Percentiles rank a stretch among this genome's conserved stretches.
These are phyloP conservation scores for Caenorhabditis panamensis DNA, from an alignment of 2,888 invertebrate species.

Conservation along the genomic window DNA sequence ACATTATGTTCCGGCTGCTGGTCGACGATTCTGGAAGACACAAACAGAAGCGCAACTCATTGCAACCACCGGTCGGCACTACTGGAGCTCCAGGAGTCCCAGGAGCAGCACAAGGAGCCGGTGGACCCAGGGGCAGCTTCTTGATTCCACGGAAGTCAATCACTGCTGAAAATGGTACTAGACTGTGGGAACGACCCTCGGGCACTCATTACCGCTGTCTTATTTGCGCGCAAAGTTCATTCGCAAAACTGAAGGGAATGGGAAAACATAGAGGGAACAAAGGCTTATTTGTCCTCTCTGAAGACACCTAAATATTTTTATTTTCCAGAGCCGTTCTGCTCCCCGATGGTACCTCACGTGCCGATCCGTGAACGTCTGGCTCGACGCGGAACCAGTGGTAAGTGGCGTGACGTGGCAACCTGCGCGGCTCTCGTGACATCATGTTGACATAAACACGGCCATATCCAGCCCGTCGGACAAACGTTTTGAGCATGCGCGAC, in stretches of 20 bases:
- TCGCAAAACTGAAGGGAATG: neutral
- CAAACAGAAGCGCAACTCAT: conserved; percentile 57
- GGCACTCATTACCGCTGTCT: too few relatives aligned
- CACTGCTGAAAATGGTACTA: conserved; percentile 53
- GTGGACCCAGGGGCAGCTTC: conserved; percentile 53
- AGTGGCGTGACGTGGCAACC: conserved; percentile 38
- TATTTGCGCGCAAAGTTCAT: conserved; percentile 18
- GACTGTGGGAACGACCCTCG: neutral
- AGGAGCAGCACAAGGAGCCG: conserved; percentile 35
- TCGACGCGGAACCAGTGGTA: conserved; percentile 73
- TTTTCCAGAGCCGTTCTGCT: conserved; percentile 76
- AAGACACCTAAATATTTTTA: neutral
- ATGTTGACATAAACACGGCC: conserved; percentile 43
- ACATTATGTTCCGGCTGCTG: conserved; percentile 75
- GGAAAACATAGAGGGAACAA: neutral
- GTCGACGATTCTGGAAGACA: conserved; percentile 68
- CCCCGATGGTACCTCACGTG: conserved; percentile 75
- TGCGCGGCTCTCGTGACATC: conserved; percentile 12
- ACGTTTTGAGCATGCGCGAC: neutral
- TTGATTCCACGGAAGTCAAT: conserved; percentile 53
- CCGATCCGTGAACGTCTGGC: conserved; percentile 75
- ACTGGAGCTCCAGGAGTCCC: conserved; percentile 22
- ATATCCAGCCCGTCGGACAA: conserved; percentile 8
- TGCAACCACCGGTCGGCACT: conserved; percentile 33
- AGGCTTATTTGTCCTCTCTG: neutral